A percentile compares a stretch with the other conserved stretches of the same genome.
Conservation (phyloP, 2,888 invertebrate species). For the Anoncus sp. region DNA sequence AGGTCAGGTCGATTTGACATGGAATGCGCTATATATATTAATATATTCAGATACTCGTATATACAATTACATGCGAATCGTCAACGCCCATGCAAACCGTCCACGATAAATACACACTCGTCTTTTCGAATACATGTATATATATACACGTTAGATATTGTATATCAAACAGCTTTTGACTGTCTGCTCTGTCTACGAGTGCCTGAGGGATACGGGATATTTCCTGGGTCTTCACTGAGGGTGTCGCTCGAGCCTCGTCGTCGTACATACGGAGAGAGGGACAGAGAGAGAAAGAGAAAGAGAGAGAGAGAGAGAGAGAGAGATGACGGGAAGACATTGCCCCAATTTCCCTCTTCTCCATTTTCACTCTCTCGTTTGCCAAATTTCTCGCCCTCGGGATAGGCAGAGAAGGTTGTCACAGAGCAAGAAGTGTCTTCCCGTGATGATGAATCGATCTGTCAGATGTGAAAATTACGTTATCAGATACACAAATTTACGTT, state of each 20-base stretch:
- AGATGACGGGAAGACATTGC: conserved; percentile 58
- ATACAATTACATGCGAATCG: conserved; percentile 17
- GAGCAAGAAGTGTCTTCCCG: conserved; percentile 5
- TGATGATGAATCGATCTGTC: conserved; percentile 42
- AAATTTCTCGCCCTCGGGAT: conserved; percentile 16
- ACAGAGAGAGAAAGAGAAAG: conserved; percentile 18
- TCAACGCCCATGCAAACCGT: conserved; percentile 49
- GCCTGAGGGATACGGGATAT: conserved; percentile 29
- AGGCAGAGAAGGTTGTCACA: conserved; percentile 30
- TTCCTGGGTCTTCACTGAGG: conserved; percentile 32
- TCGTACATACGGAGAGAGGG: conserved; percentile 1
- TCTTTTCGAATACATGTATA: background rate
- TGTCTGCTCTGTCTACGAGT: conserved; percentile 26
- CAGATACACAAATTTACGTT: conserved; percentile 5
- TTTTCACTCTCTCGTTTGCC: conserved; percentile 22
- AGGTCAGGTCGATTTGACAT: too few relatives aligned
- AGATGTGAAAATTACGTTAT: conserved; percentile 26
- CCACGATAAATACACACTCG: conserved; percentile 45
- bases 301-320: conserved; percentile 10
- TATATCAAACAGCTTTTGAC: conserved; percentile 35
- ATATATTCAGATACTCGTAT: conserved; percentile 9
- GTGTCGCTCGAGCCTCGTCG: conserved; percentile 39
- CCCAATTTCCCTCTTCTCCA: conserved; percentile 62
- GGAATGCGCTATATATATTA: too few relatives aligned
- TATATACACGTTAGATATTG: conserved; percentile 1